Evolutionary conservation across 2,113 vertebrate species (phyloP).

Genomic region (Sylvia atricapilla): DNA sequence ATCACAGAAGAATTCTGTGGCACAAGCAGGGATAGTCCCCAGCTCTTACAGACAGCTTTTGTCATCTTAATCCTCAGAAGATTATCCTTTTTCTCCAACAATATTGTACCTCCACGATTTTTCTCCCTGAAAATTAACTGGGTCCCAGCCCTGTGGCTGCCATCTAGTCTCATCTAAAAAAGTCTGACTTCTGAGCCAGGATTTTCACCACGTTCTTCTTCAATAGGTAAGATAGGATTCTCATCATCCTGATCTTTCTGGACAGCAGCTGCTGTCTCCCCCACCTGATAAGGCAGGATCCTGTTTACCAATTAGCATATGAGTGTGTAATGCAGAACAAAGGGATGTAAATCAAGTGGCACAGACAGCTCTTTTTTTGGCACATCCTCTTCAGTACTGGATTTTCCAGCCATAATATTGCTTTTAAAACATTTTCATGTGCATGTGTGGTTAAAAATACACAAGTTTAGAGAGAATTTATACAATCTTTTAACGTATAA

Average conservation of each 20-base stretch:
- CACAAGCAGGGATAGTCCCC: background rate
- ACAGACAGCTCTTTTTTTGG: slow-evolving; percentile 4
- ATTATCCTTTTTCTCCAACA: background rate
- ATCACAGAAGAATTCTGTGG: background rate
- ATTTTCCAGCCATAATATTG: background rate
- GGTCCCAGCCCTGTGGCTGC: background rate
- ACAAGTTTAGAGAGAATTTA: background rate
- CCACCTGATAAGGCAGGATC: background rate
- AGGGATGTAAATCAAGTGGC: background rate
- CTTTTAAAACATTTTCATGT: background rate
- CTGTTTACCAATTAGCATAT: slow-evolving; percentile 6
- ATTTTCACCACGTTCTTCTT: slow-evolving; percentile 2
- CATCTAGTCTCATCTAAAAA: background rate
- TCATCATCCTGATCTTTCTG: slow-evolving; percentile 10
- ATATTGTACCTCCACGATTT: background rate
- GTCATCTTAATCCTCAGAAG: background rate
- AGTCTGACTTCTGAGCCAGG: background rate
- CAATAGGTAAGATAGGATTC: background rate
- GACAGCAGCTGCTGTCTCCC: background rate
- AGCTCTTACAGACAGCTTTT: background rate
- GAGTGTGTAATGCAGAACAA: background rate
- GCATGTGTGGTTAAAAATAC: background rate
- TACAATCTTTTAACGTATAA: background rate
- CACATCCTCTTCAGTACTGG: background rate
- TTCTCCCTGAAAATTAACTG: background rate